These are phyloP conservation scores for Virgularia gustaviana DNA, from an alignment of 92 coral and sea anemone genomes.

Conservation along the genomic window DNA sequence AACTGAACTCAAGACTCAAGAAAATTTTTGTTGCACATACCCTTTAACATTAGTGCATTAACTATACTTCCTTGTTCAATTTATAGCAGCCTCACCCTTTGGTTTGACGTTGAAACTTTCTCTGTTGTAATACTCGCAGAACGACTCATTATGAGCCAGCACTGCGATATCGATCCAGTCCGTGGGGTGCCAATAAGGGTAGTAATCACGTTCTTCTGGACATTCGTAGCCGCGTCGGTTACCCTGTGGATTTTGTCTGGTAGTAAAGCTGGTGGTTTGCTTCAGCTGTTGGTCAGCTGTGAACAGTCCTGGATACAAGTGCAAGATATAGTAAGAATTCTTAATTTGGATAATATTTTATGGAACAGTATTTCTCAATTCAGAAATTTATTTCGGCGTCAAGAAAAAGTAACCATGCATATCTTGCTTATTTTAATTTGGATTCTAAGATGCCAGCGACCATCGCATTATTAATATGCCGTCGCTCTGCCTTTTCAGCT, in stretches of 20 bases:
- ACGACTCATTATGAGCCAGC: conserved; percentile 61
- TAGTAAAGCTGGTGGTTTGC: conserved; percentile 62
- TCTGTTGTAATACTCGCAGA: conserved; percentile 67
- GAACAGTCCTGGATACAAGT: conserved; percentile 78
- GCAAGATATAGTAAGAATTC: neutral
- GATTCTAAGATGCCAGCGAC: no score
- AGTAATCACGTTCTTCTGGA: conserved; percentile 92
- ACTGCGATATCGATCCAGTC: conserved; percentile 95
- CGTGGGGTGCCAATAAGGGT: conserved; percentile 97
- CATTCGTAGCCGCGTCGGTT: conserved; percentile 92
- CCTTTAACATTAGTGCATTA: no score
- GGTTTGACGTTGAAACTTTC: conserved; percentile 90
- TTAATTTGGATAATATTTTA: no score
- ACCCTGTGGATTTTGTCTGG: conserved; percentile 91
- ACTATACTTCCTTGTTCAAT: neutral
- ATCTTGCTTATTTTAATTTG: no score
- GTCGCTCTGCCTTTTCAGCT: no score
- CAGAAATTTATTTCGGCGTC: no score
- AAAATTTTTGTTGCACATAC: no score
- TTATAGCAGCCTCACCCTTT: conserved; percentile 54
- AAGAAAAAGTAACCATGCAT: no score
- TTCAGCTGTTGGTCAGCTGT: conserved; percentile 93
- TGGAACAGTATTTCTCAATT: no score
- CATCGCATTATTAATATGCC: no score
- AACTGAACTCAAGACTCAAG: no score